These are phyloP conservation scores for Tromatobia lineatoria DNA, from an alignment of 2,888 invertebrate genomes.

Conservation along the genomic window DNA sequence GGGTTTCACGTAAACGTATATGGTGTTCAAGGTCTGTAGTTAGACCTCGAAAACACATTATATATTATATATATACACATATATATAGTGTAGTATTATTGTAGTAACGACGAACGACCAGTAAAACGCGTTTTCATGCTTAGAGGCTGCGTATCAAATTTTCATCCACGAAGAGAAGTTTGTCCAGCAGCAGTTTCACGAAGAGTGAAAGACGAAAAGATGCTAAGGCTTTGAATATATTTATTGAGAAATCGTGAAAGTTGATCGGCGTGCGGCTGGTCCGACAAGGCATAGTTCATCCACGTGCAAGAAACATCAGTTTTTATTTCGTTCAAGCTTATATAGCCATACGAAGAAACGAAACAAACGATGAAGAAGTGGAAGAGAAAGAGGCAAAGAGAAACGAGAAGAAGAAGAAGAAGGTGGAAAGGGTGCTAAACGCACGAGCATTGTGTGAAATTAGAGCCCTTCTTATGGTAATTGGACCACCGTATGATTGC, in stretches of 20 bases:
- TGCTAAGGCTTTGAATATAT: slow-evolving; percentile 73
- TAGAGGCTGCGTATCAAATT: slow-evolving; percentile 52
- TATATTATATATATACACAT: neutral
- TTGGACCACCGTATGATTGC: slow-evolving; percentile 83
- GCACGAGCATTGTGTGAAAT: slow-evolving; percentile 81
- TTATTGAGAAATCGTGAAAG: slow-evolving; percentile 80
- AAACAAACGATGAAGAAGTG: slow-evolving; percentile 35
- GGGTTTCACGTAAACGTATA: slow-evolving; percentile 46
- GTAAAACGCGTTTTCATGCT: slow-evolving; percentile 52
- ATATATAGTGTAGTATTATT: slow-evolving; percentile 4
- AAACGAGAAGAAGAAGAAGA: slow-evolving; percentile 50
- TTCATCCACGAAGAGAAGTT: slow-evolving; percentile 46
- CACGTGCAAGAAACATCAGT: slow-evolving; percentile 43
- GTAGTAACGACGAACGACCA: slow-evolving; percentile 10
- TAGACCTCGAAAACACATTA: neutral
- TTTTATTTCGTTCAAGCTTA: slow-evolving; percentile 46
- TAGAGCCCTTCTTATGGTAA: slow-evolving; percentile 85
- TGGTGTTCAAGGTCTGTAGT: slow-evolving; percentile 36
- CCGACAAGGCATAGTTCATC: slow-evolving; percentile 51
- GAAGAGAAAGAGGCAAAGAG: slow-evolving; percentile 43
- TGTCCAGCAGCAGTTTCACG: slow-evolving; percentile 29
- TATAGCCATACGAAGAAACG: slow-evolving; percentile 48
- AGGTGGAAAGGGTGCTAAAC: slow-evolving; percentile 60
- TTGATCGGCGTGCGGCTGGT: slow-evolving; percentile 74
- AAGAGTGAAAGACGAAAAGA: slow-evolving; percentile 4